Percentiles rank a stretch among this genome's conserved stretches.
Evolutionary conservation across 2,113 vertebrate species (phyloP).

Genomic region (Pseudorasbora parva): DNA sequence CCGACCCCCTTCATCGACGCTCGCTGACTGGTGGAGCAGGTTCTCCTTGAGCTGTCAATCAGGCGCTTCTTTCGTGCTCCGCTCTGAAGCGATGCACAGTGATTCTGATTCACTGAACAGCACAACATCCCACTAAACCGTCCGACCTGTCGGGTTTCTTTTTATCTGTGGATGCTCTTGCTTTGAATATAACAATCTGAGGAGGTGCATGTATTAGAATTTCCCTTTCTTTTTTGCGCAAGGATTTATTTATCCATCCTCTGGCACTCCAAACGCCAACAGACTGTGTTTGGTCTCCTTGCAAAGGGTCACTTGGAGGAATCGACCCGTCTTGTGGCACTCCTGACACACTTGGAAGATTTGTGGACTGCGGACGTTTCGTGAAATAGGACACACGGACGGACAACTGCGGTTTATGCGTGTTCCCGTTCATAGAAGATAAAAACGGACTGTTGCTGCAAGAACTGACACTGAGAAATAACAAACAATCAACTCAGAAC

Average conservation of each 20-base stretch:
- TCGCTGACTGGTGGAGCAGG: conserved; percentile 67
- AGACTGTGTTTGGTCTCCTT: conserved; percentile 41
- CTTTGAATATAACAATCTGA: conserved; percentile 50
- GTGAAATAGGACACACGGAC: background rate
- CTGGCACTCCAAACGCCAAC: conserved; percentile 60
- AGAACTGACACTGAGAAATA: conserved; percentile 57
- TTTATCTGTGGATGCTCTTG: conserved; percentile 29
- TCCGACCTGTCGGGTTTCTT: background rate
- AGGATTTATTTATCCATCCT: conserved; percentile 49
- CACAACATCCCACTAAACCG: conserved; percentile 24
- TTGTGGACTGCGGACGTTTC: conserved; percentile 41
- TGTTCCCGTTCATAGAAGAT: background rate
- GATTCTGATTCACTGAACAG: conserved; percentile 75
- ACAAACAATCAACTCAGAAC: conserved; percentile 68
- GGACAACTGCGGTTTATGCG: conserved; percentile 36
- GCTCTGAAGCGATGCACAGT: conserved; percentile 68
- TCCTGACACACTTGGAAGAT: conserved; percentile 30
- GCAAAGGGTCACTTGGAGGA: conserved; percentile 59
- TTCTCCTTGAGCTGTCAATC: conserved; percentile 75
- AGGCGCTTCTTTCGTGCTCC: conserved; percentile 65
- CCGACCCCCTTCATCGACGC: conserved; percentile 63
- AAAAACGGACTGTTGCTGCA: conserved; percentile 66
- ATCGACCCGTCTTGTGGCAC: conserved; percentile 26
- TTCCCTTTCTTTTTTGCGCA: conserved; percentile 34
- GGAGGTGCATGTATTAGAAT: conserved; percentile 56